Base-by-base conservation (phyloP, 1,140 invertebrate species). In the Teleogryllus occipitalis region DNA sequence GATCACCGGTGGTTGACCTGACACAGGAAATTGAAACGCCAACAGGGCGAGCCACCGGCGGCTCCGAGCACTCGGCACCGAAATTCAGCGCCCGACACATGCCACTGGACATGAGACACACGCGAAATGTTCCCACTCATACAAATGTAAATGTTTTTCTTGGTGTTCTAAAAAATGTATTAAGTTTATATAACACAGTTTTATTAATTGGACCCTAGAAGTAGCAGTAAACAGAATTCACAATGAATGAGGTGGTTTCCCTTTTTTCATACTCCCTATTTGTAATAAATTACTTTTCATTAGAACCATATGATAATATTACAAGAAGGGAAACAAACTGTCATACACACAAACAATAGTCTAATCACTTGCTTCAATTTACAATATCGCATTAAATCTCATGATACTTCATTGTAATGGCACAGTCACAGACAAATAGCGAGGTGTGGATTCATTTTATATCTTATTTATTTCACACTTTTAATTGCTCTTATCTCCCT, bases 341-440 rank as follows among this genome's bases (percentile, higher is more conserved):
- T 79, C 80, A 81, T 79, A 79, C 74, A 79, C 80, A 81, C 80
- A 81, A 81, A 81, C 75, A 79, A 81, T 65, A 80, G 39, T 77
- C 80, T 81, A 81, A 75, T 79, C 76, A 80, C 80, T 78, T 79
- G 48, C 48, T 65, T 18, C 10, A 7, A 65, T 7, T 14, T 65
- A 65, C 54, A 18, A 65, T 65, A 65, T 65, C 10, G 18, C 18
- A 14, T 54, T 46, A n/a, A 54, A 76, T 77, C 47, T 77, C 76
- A 80, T 76, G 46, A 47, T 77, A 21, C 46, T 77, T 39, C 21
- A 47, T 79, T 81, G 22, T 80, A 78, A 54, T 74, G 15, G 49
- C 77, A 81, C 79, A 81, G 47, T 81, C 18, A 81, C 75, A 80
- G 21, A 80, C 76, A 76, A 80, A 47, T 46, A 80, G 79, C 79